Evolutionary conservation across 2,113 vertebrate species (phyloP), one percentile per base, ranked within the genome.

Genomic region (Tetrax tetrax): DNA sequence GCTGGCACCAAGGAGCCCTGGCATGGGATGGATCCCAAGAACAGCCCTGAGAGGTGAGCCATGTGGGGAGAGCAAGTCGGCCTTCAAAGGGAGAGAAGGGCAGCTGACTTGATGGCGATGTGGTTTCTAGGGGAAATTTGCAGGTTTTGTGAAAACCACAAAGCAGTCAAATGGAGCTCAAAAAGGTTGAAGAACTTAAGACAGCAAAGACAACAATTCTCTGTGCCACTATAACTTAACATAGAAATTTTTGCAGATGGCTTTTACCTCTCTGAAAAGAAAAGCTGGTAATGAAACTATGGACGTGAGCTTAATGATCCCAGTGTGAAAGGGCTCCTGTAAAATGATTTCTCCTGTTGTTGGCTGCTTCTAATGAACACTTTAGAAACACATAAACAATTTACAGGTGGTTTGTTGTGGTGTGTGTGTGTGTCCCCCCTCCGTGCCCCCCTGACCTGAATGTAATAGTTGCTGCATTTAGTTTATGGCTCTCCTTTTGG

Each of bases 371-470:
- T 90, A 84, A 90, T 29, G 37, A 79, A 78, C 60, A 76, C 37
- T 95, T 97, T 59, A 91, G 70, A 84, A 96, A 93, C 59, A 89
- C 51, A 91, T 64, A 91, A 97, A 96, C 63, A 93, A 93, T 87
- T 95, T 93, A 94, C 37, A 92, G n/a, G n/a, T n/a, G n/a, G n/a
- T n/a, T n/a, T n/a, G n/a, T n/a, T n/a, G n/a, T n/a, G n/a, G n/a
- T n/a, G n/a, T n/a, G n/a, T n/a, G n/a, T n/a, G n/a, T n/a, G n/a
- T n/a, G n/a, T n/a, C n/a, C n/a, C n/a, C n/a, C n/a, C n/a, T n/a
- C n/a, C n/a, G n/a, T n/a, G n/a, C n/a, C 10, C 71, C 75, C 31
- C 56, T 69, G 89, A 91, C 56, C n/a, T 18, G 38, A 92, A 85
- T 57, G 35, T 79, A 95, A 85, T 96, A 95, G 96, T 95, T 92